Evolutionary conservation across 2,888 invertebrate species (phyloP).

Genomic region (Branchipolynoe longqiensis): DNA sequence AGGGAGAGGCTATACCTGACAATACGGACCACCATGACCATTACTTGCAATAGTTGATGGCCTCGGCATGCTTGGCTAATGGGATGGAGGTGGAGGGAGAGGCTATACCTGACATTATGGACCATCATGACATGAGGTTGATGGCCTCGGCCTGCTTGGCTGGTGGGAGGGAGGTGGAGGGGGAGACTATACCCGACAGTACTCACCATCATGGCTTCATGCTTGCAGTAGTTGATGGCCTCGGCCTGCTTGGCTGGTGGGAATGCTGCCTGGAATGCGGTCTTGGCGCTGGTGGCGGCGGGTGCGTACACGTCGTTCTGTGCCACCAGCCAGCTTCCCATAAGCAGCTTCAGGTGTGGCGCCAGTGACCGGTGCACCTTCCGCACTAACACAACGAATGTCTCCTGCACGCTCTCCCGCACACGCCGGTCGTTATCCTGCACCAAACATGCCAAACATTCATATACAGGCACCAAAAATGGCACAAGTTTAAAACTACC

Average conservation of each 20-base stretch:
- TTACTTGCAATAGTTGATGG: constrained; percentile 90
- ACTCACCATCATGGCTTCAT: constrained; percentile 87
- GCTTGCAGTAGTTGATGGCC: constrained; percentile 91
- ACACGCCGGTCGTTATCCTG: constrained; percentile 91
- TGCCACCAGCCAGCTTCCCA: constrained; percentile 92
- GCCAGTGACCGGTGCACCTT: constrained; percentile 90
- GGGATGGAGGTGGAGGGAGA: too few species aligned
- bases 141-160: too few species aligned
- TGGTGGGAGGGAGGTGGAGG: too few species aligned
- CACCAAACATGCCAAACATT: background rate
- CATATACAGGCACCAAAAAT: background rate
- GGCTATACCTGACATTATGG: too few species aligned
- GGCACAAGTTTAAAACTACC: background rate
- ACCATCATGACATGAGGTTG: too few species aligned
- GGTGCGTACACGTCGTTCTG: constrained; percentile 93
- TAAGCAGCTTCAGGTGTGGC: constrained; percentile 89
- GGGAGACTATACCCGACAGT: too few species aligned
- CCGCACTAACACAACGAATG: constrained; percentile 86
- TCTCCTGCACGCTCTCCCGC: constrained; percentile 88
- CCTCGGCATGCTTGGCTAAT: constrained; percentile 89
- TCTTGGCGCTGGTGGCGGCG: constrained; percentile 88
- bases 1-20: too few species aligned
- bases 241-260: constrained; percentile 89
- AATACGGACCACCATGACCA: constrained; percentile 85
- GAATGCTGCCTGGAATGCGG: constrained; percentile 88